A percentile compares a stretch with the other conserved stretches of the same genome.
Conservation (phyloP, 1,140 invertebrate genomes). For the Drosophila nigromelanica region DNA sequence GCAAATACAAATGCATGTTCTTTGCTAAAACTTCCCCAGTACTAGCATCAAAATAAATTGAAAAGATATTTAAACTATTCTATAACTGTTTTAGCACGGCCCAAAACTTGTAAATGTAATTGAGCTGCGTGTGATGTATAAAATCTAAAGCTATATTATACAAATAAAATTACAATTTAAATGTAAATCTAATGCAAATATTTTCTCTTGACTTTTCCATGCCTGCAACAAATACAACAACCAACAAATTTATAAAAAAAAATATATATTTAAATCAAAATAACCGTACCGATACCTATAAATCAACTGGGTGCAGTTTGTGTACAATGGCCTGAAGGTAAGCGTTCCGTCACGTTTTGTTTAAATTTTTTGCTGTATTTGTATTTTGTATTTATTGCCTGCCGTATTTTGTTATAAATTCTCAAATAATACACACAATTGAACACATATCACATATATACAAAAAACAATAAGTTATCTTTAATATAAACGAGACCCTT, state of each 20-base stretch:
- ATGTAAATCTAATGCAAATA: constrained; percentile 68
- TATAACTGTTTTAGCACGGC: constrained; percentile 41
- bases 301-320: constrained; percentile 90
- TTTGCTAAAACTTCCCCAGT: constrained; percentile 10
- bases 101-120: constrained; percentile 52
- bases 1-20: constrained; percentile 34
- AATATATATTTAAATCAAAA: constrained; percentile 34
- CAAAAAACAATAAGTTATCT: constrained; percentile 58
- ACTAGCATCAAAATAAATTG: constrained; percentile 8
- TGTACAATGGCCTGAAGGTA: constrained; percentile 94
- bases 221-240: constrained; percentile 51
- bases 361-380: constrained; percentile 43
- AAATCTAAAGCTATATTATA: constrained; percentile 24
- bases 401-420: constrained; percentile 72
- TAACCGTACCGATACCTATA: constrained; percentile 4
- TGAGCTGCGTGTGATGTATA: constrained; percentile 64
- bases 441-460: constrained; percentile 23
- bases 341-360: constrained; percentile 83
- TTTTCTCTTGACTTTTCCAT: constrained; percentile 74
- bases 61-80: constrained; percentile 16
- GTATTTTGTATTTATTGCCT: constrained; percentile 79
- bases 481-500: constrained; percentile 60
- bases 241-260: constrained; percentile 11
- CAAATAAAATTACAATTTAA: constrained; percentile 42
- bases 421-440: constrained; percentile 40